Conservation (phyloP, 2,888 invertebrate species). For the Serrognathus titanus region DNA sequence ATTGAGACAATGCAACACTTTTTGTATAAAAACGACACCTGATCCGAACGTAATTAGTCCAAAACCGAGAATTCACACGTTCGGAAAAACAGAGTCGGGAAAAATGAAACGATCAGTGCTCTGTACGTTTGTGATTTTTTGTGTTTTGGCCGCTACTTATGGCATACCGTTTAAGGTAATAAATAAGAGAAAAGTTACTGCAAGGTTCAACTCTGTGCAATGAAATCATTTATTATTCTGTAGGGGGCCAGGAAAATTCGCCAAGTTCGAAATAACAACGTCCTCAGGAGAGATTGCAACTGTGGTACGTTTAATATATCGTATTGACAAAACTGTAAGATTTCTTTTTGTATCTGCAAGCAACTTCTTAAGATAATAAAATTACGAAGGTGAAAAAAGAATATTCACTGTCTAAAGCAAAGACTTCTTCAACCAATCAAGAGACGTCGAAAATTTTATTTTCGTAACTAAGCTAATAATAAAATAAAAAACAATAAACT, state of each 20-base stretch:
- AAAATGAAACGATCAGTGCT: neutral
- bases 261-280: conserved; percentile 9
- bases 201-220: neutral
- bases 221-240: neutral
- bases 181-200: neutral
- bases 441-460: too few relatives aligned
- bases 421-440: too few relatives aligned
- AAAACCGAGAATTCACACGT: conserved; percentile 14
- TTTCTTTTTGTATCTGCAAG: neutral
- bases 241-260: neutral
- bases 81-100: conserved; percentile 1
- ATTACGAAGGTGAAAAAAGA: too few relatives aligned
- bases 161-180: conserved; percentile 15
- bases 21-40: conserved; percentile 35
- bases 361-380: too few relatives aligned
- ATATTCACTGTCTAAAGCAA: too few relatives aligned
- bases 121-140: conserved; percentile 15
- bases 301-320: conserved; percentile 28
- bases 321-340: neutral
- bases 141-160: neutral
- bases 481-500: too few relatives aligned
- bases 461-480: too few relatives aligned
- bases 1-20: conserved; percentile 33
- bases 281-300: conserved; percentile 23
- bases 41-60: conserved; percentile 30